phyloP scores from a whole-genome alignment of 2,888 invertebrate genomes.

The Leptopilina syphax region DNA sequence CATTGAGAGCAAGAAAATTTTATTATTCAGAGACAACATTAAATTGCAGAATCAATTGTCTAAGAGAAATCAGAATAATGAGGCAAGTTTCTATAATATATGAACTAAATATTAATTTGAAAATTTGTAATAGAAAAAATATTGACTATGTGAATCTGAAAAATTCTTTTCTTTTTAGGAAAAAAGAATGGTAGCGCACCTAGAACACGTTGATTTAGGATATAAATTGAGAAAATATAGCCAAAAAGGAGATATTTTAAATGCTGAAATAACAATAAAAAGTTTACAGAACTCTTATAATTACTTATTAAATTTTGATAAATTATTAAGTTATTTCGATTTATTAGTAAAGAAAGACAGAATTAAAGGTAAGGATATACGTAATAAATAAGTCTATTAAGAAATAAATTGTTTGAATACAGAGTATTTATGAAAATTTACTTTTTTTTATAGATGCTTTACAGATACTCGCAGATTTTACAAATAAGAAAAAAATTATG shows the following conservation, averaged over 20 bases:
- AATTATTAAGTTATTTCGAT: neutral
- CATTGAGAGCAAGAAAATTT: neutral
- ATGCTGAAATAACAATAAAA: neutral
- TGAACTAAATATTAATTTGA: no score
- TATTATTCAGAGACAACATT: no score
- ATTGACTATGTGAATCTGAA: no score
- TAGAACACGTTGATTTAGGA: neutral
- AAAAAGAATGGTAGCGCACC: neutral
- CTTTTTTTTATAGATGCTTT: conserved; percentile 62
- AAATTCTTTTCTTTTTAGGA: neutral
- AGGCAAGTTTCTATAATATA: no score
- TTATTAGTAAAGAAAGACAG: conserved; percentile 1
- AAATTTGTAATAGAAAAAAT: no score
- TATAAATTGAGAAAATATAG: conserved; percentile 6
- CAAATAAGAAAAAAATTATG: conserved; percentile 61
- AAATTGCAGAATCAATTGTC: no score
- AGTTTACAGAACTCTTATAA: neutral
- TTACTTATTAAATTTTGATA: neutral
- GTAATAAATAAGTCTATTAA: neutral
- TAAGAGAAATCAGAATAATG: no score
- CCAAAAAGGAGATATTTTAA: conserved; percentile 8
- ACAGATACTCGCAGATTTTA: conserved; percentile 63
- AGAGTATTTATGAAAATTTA: neutral
- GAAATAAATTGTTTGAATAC: no score
- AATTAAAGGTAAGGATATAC: neutral